Evolutionary conservation across 2,797 vertebrate genomes (phyloP), one percentile per base, ranked within the genome.

Genomic region (Aplochiton taeniatus): DNA sequence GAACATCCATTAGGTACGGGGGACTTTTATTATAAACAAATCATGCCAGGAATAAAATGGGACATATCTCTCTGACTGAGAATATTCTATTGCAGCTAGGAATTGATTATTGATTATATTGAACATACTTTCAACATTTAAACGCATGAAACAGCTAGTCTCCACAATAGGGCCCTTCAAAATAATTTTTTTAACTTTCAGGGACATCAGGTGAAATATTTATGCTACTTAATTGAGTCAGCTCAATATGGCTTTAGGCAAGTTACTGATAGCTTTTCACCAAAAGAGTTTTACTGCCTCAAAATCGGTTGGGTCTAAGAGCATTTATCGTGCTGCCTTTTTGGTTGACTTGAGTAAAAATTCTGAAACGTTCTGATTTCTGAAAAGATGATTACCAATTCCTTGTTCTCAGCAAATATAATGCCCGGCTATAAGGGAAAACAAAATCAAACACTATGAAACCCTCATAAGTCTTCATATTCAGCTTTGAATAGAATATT

Each of bases 141-240:
- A 58, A 55, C 11, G 54, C 18, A 16, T 58, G 59, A 48, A 62
- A 17, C 31, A 2, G 31, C 8, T 17, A 8, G 12, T 17, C 11
- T 49, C 9, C 4, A 46, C 16, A 63, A 68, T 16, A 6, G 12
- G 60, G 16, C 53, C 47, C 17, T 58, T 3, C 68, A 59, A 59
- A 31, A 43, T 46, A 11, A 61, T 47, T n/a, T 46, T 7, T 17
- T 3, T 3, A 55, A 72, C 59, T 57, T n/a, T 42, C n/a, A 66
- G 50, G 55, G 59, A 63, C 43, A 58, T 72, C 68, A 68, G 57
- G 45, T 63, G 16, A 73, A 69, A 70, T 45, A 66, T 73, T 56
- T 63, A 44, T 63, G 56, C 10, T n/a, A 5, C 41, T 18, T 66
- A 47, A 61, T 77, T 19, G 61, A 52, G 72, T 69, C 52, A 67